Percentiles rank a stretch among this genome's conserved stretches.
These are phyloP conservation scores for Actinemys pallida DNA, from an alignment of 2,113 vertebrate genomes.

Conservation along the genomic window DNA sequence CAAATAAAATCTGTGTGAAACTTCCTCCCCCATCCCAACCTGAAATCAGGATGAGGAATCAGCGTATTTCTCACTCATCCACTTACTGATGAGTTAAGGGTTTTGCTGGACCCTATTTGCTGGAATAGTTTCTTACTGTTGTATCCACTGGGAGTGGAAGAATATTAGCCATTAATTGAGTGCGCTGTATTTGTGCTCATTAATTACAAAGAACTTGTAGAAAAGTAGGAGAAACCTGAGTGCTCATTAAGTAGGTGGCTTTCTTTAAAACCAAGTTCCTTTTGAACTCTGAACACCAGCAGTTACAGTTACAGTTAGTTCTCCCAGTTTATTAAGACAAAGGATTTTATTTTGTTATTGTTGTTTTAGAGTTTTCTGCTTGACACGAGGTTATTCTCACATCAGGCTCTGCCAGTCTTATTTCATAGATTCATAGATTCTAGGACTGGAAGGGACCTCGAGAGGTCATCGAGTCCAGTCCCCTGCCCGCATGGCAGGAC, in stretches of 20 bases:
- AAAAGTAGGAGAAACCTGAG: not conserved
- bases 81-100: not conserved
- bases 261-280: not conserved
- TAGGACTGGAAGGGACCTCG: no score
- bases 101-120: slow-evolving; percentile 19
- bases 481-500: no score
- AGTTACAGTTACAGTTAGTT: not conserved
- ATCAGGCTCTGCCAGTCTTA: not conserved
- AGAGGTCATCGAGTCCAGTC: no score
- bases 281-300: not conserved
- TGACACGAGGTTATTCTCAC: not conserved
- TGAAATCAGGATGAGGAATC: slow-evolving; percentile 6
- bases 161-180: not conserved
- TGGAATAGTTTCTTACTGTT: not conserved
- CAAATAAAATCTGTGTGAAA: not conserved
- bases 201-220: not conserved
- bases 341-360: not conserved
- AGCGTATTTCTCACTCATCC: not conserved
- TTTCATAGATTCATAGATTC: not conserved
- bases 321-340: not conserved
- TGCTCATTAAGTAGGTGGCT: not conserved
- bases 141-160: not conserved
- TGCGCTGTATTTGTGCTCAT: not conserved
- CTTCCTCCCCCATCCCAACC: not conserved
- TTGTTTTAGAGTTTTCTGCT: not conserved